Conservation (phyloP, 2,888 invertebrate genomes). For the Mystacides longicornis region DNA sequence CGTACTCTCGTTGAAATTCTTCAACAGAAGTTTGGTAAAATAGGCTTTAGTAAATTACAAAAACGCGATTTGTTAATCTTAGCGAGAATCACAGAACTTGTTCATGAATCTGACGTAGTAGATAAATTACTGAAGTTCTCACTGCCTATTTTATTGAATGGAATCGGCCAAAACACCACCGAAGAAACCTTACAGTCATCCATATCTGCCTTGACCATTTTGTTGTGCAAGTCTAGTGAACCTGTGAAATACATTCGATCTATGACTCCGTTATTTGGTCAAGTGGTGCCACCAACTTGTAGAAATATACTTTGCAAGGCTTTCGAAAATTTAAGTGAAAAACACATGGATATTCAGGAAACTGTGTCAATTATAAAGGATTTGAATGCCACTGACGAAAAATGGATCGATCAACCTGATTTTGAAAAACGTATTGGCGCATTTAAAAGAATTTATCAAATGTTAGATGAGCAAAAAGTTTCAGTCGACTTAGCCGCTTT, state of each 20-base stretch:
- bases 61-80: slow-evolving; percentile 66
- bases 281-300: slow-evolving; percentile 55
- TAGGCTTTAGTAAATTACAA: slow-evolving; percentile 53
- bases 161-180: slow-evolving; percentile 50
- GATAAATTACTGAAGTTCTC: slow-evolving; percentile 62
- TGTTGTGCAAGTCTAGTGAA: slow-evolving; percentile 59
- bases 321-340: slow-evolving; percentile 50
- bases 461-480: slow-evolving; percentile 45
- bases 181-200: slow-evolving; percentile 66
- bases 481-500: slow-evolving; percentile 61
- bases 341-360: slow-evolving; percentile 40
- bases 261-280: slow-evolving; percentile 65
- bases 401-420: slow-evolving; percentile 92
- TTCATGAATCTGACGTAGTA: slow-evolving; percentile 58
- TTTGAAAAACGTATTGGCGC: slow-evolving; percentile 74
- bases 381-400: slow-evolving; percentile 81
- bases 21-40: slow-evolving; percentile 55
- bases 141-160: slow-evolving; percentile 63
- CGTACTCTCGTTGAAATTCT: slow-evolving; percentile 62
- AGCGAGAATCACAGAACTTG: slow-evolving; percentile 68
- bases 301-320: slow-evolving; percentile 62
- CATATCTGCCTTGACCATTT: slow-evolving; percentile 64
- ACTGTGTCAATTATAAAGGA: slow-evolving; percentile 53
- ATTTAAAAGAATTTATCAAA: slow-evolving; percentile 58
- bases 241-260: slow-evolving; percentile 61